A percentile compares a stretch with the other conserved stretches of the same genome.
These are phyloP conservation scores for Gavia stellata DNA, from an alignment of 2,113 vertebrate genomes.

Conservation along the genomic window DNA sequence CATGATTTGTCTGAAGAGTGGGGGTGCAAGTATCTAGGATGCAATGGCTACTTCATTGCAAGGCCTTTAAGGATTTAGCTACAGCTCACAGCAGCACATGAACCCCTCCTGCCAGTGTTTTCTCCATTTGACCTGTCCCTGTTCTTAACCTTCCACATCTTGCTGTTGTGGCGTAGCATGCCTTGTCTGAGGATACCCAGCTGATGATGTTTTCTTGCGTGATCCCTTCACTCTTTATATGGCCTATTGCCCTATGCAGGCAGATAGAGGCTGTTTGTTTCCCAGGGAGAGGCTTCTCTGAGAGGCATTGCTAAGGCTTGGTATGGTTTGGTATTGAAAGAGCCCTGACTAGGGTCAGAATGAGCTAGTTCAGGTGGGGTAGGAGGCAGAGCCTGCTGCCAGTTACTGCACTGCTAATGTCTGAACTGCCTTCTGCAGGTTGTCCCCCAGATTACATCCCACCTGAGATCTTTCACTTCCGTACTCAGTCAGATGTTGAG, in stretches of 20 bases:
- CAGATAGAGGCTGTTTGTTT: not conserved
- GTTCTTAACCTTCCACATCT: not conserved
- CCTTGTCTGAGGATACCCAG: not conserved
- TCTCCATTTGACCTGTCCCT: not conserved
- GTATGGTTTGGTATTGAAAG: not conserved
- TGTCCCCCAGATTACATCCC: slow-evolving; percentile 92
- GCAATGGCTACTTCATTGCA: not conserved
- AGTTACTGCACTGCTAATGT: not conserved
- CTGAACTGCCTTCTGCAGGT: slow-evolving; percentile 67
- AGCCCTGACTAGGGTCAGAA: not conserved
- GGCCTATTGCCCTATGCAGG: not conserved
- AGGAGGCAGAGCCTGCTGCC: not conserved
- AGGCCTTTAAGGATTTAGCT: not conserved
- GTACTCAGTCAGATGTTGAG: slow-evolving; percentile 82
- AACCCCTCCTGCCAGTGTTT: not conserved
- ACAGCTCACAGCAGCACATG: not conserved
- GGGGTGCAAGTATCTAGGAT: not conserved
- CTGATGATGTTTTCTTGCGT: not conserved
- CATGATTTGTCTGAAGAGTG: not conserved
- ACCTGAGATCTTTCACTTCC: slow-evolving; percentile 94
- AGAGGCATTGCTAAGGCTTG: not conserved
- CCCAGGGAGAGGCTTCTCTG: not conserved
- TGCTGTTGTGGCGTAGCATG: not conserved
- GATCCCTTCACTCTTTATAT: not conserved
- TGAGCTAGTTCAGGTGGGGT: not conserved